These are phyloP conservation scores for Porites cylindrica DNA, from an alignment of 92 coral and sea anemone genomes.

Conservation along the genomic window DNA sequence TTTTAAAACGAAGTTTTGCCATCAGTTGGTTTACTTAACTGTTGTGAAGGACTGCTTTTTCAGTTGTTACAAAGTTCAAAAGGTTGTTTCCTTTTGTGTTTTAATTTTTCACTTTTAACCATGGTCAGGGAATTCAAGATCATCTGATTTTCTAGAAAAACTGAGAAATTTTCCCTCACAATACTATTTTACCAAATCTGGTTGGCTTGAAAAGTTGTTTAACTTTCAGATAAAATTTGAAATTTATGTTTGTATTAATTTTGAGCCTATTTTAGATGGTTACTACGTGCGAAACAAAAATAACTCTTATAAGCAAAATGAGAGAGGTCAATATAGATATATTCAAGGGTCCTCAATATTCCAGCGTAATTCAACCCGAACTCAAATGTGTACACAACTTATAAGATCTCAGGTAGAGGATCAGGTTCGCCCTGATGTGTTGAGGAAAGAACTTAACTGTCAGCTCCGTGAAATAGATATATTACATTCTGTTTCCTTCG, in stretches of 20 bases:
- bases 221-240: neutral
- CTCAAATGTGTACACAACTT: neutral
- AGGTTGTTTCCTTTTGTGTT: neutral
- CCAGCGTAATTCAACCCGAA: neutral
- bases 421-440: neutral
- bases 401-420: neutral
- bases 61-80: neutral
- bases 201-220: neutral
- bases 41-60: neutral
- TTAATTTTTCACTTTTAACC: neutral
- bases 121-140: neutral
- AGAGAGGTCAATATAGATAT: constrained; percentile 4
- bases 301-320: constrained; percentile 7
- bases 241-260: neutral
- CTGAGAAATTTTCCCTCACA: neutral
- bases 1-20: constrained; percentile 5
- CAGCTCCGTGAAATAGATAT: neutral
- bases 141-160: neutral
- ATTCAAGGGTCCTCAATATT: constrained; percentile 3
- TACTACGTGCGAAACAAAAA: constrained; percentile 15
- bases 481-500: constrained; percentile 11
- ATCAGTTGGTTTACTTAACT: neutral
- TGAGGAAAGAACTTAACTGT: neutral
- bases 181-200: neutral
- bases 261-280: neutral